These are phyloP conservation scores for Lepus timidus DNA, from an alignment of 2,113 vertebrate species.

Conservation along the genomic window DNA sequence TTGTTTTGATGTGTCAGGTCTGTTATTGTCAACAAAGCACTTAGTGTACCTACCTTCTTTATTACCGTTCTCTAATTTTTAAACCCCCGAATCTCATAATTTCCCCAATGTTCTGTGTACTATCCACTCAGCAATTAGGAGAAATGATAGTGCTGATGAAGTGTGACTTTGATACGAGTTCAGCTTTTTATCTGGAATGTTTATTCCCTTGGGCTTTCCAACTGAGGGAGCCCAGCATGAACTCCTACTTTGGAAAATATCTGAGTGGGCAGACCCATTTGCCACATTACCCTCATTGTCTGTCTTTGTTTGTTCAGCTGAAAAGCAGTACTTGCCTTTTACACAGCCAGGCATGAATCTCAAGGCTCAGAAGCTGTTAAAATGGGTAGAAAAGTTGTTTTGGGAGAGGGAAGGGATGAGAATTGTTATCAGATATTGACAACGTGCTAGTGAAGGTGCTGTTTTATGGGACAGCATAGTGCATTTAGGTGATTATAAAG, in stretches of 20 bases:
- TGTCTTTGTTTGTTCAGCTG: constrained; percentile 83
- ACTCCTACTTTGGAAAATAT: constrained; percentile 83
- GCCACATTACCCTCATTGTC: constrained; percentile 83
- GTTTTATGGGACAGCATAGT: constrained; percentile 25
- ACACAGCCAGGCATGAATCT: constrained; percentile 57
- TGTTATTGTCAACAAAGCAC: constrained; percentile 16
- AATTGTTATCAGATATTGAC: constrained; percentile 43
- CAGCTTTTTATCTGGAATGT: constrained; percentile 69
- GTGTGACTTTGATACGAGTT: constrained; percentile 59
- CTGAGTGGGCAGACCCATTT: constrained; percentile 80
- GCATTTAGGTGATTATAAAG: constrained; percentile 23
- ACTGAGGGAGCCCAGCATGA: constrained; percentile 68
- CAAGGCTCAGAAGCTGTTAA: constrained; percentile 65
- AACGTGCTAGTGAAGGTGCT: background rate
- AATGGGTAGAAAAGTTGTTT: constrained; percentile 68
- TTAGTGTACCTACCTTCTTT: background rate
- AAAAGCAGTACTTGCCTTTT: constrained; percentile 76
- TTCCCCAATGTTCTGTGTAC: background rate
- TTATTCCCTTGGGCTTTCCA: constrained; percentile 75
- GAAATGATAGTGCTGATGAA: constrained; percentile 54
- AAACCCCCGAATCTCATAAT: constrained; percentile 23
- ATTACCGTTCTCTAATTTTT: constrained; percentile 60
- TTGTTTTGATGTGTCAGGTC: constrained; percentile 35
- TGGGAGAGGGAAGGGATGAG: constrained; percentile 49
- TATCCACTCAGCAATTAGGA: background rate